Evolutionary conservation across 2,113 vertebrate genomes (phyloP), one percentile per base, ranked within the genome.

Genomic region (Mohoua ochrocephala): DNA sequence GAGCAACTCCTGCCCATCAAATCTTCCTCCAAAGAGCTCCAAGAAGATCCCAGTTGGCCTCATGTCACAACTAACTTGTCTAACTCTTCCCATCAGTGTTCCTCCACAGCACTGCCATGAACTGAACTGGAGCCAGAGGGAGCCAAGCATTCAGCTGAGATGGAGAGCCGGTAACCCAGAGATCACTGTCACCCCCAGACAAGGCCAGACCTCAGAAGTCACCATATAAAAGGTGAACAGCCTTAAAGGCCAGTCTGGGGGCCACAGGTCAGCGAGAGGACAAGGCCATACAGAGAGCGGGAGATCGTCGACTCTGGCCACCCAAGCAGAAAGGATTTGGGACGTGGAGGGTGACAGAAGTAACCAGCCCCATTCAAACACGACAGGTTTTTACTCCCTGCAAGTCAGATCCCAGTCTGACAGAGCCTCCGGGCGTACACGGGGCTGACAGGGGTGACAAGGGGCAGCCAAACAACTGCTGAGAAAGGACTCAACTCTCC

Each of bases 351-450:
- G 18, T 30, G 47, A 68, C 54, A 83, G 8, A 67, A 93, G 24
- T 24, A 83, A 75, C 37, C 15, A 86, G 45, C 18, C 11, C 67
- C 37, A 9, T 41, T 84, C 37, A 80, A 60, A 79, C 50, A 64
- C 1, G 5, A 64, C 3, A 74, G 45, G 17, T 18, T 64, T 93
- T 84, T 50, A 70, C 5, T 22, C 27, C 24, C 37, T 60, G 10
- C 0, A 3, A 71, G 47, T 60, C 47, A 87, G 39, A 59, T 13
- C 6, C 60, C 78, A 79, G 47, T 33, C 70, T 68, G 56, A 60
- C 35, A 86, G 67, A 67, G 49, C n/a, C 67, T 64, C 70, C 0
- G 0, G 16, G 35, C 3, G 1, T 21, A 42, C 0, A 1, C 7
- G 20, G 52, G 41, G 42, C 45, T 92, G 41, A 35, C 37, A 64